These are phyloP conservation scores for Felis catus DNA, from an alignment of 2,113 vertebrate species.

Conservation along the genomic window F.catus_Fca126_mat1.0 CM031414.1:55300001-55300500, in stretches of 20 bases:
- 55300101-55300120: not conserved
- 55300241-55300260: not conserved
- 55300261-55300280: not conserved
- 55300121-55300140: not conserved
- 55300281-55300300: too few relatives aligned
- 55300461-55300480: too few relatives aligned
- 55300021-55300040: not conserved
- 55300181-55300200: not conserved
- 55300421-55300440: too few relatives aligned
- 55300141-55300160: not conserved
- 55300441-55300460: too few relatives aligned
- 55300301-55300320: not conserved
- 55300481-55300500: too few relatives aligned
- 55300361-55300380: too few relatives aligned
- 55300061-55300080: not conserved
- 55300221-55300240: not conserved
- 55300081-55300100: not conserved
- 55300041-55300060: not conserved
- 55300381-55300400: too few relatives aligned
- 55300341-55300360: not conserved
- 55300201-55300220: not conserved
- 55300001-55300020: not conserved
- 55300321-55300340: not conserved
- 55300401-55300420: too few relatives aligned
- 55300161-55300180: not conserved